Base-by-base conservation (phyloP, 2,888 invertebrate species). In the Tanytarsus gracilentus region DNA sequence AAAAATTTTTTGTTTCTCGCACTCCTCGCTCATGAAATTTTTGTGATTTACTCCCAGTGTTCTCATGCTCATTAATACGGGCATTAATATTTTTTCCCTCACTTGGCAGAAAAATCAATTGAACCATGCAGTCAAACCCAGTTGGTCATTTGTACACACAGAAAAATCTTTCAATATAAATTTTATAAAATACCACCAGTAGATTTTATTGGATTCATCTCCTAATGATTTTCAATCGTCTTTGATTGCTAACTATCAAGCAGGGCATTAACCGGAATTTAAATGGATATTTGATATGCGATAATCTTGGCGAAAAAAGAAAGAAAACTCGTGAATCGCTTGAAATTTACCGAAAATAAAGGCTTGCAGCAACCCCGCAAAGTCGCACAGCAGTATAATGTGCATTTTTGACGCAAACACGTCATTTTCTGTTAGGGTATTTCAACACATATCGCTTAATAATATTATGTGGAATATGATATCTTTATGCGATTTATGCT, bases 351-450 rank as follows among this genome's bases (percentile, higher is more conserved):
- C 16, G 4, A 18, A 40, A 16, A 40, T 8, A 40, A 3, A 18
- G 18, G 21, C 21, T 3, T 16, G 16, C 18, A 8, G 40, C 18
- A 36, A 14, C 36, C 16, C 36, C 36, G 14, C 16, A n/a, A 36
- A 36, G 29, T 29, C 29, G n/a, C n/a, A 23, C 36, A 23, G 53
- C 33, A 33, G 23, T 23, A 53, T 36, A 53, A 53, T 53, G n/a
- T n/a, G 53, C 53, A 53, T 29, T 53, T 36, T 53, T 53, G 29
- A 53, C 33, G 53, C 51, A 51, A 51, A 51, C 51, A 51, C 51
- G 51, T 51, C 51, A 51, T 16, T 33, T 36, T 52, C n/a, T 33
- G 33, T 33, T 33, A 33, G 14, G 11, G 23, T 33, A 23, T 52
- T 33, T 36, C 33, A 33, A 53, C 53, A 53, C 33, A 53, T 33